phyloP scores from a whole-genome alignment of 2,113 vertebrate genomes.

The Rhinoderma darwinii region DNA sequence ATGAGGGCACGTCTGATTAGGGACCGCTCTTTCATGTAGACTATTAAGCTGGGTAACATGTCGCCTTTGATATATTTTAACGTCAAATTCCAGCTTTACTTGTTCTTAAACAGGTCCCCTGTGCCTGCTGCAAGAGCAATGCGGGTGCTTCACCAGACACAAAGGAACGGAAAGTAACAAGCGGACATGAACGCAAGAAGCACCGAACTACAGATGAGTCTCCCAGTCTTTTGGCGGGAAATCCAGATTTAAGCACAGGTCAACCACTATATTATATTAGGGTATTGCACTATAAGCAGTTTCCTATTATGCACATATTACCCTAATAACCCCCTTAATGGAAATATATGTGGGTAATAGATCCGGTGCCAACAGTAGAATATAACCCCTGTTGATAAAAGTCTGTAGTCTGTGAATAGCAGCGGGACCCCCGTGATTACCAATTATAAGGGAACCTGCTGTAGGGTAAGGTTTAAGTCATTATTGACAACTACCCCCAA shows the following conservation, averaged over 20 bases:
- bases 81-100: not conserved
- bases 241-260: not conserved
- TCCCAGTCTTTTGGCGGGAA: not conserved
- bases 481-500: too few relatives aligned
- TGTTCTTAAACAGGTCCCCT: constrained; percentile 15
- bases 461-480: too few relatives aligned
- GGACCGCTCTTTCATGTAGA: not conserved
- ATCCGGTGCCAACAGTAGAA: too few relatives aligned
- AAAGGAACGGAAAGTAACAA: not conserved
- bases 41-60: constrained; percentile 4
- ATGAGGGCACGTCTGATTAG: not conserved
- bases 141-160: not conserved
- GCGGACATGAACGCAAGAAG: not conserved
- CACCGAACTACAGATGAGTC: not conserved
- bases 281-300: too few relatives aligned
- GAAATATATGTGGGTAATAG: too few relatives aligned
- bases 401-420: too few relatives aligned
- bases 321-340: not conserved
- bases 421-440: too few relatives aligned
- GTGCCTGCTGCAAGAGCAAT: not conserved
- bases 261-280: not conserved
- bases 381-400: too few relatives aligned
- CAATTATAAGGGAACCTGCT: too few relatives aligned
- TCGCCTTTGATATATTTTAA: constrained; percentile 6
- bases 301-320: too few relatives aligned